Evolutionary conservation across 2,113 vertebrate species (phyloP).

Genomic region (Ptilonorhynchus violaceus): DNA sequence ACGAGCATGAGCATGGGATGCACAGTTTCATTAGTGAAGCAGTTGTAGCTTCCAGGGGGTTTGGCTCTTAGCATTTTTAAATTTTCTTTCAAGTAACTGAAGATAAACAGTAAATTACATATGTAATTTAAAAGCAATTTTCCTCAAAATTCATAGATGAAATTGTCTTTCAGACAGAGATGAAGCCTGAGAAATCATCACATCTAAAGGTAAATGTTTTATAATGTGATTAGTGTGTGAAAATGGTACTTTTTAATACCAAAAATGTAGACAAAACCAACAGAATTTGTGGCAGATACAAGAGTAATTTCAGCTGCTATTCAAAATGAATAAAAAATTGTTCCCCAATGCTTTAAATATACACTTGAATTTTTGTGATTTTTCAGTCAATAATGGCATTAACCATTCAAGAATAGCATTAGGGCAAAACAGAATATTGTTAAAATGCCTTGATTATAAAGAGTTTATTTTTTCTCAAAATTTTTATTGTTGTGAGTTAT

Average conservation of each 20-base stretch:
- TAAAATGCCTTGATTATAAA: neutral
- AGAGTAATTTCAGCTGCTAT: neutral
- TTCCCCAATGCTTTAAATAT: neutral
- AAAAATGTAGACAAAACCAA: neutral
- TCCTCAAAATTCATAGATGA: constrained; percentile 15
- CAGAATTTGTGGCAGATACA: neutral
- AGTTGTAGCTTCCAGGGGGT: neutral
- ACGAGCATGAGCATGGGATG: neutral
- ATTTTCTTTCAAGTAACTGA: neutral
- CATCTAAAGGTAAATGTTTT: constrained; percentile 47
- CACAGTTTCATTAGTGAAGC: neutral
- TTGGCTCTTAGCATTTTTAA: neutral
- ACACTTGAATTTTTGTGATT: neutral
- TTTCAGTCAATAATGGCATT: neutral
- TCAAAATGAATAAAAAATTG: neutral
- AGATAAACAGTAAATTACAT: neutral
- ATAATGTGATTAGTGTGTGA: neutral
- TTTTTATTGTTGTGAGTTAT: neutral
- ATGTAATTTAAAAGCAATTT: neutral
- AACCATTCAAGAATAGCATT: neutral
- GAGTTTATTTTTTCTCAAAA: neutral
- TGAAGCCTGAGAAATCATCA: constrained; percentile 32
- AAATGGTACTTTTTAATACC: neutral
- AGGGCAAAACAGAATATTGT: neutral
- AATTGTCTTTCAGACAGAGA: constrained; percentile 62